Conservation (phyloP, 2,797 vertebrate genomes). For the Delichon dasypus region DNA sequence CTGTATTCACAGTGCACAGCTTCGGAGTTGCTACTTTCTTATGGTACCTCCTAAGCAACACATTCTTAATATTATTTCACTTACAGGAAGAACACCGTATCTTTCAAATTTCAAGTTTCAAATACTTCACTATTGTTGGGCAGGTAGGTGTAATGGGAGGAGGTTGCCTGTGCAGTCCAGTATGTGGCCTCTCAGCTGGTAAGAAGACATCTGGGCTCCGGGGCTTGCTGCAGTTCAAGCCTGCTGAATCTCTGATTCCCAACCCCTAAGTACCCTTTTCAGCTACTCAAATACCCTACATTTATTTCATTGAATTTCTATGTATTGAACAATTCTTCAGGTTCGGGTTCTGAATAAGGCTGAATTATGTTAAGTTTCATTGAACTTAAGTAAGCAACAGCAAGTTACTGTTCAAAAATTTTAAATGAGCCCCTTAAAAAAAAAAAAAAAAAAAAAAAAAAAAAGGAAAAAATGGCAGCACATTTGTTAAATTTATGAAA, state of each 20-base stretch:
- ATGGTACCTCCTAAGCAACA: background rate
- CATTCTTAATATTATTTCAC: background rate
- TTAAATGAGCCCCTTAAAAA: background rate
- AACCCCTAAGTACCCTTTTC: background rate
- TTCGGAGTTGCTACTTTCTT: background rate
- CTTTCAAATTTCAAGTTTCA: background rate
- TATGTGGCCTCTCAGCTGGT: accelerated
- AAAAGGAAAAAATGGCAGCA: background rate
- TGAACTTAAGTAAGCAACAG: background rate
- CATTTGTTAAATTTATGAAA: background rate
- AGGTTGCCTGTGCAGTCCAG: background rate
- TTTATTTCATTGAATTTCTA: background rate
- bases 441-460: background rate
- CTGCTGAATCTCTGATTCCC: background rate
- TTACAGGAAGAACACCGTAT: background rate
- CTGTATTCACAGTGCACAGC: background rate
- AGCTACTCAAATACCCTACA: background rate
- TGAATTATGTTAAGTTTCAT: background rate
- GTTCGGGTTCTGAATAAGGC: background rate
- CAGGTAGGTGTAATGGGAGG: background rate
- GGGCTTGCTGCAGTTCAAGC: background rate
- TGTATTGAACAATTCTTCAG: background rate
- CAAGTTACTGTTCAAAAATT: background rate
- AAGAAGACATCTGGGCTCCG: background rate
- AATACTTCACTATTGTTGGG: background rate